A percentile compares a stretch with the other conserved stretches of the same genome.
Evolutionary conservation across 1,140 invertebrate species (phyloP).

Genomic region (Sinella curviseta): DNA sequence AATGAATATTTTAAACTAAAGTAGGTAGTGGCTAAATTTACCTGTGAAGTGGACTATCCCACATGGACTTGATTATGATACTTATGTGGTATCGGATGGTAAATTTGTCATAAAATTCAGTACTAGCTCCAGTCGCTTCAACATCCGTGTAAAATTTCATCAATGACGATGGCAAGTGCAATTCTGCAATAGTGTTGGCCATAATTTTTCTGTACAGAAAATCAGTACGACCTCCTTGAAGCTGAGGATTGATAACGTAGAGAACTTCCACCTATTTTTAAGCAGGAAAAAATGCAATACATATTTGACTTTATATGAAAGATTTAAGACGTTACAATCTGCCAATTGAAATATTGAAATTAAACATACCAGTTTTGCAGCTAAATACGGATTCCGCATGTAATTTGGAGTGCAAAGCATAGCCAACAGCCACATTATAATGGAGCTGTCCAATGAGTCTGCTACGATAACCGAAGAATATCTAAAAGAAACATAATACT

Average conservation of each 20-base stretch:
- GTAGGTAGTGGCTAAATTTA: conserved; percentile 34
- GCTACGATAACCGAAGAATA: conserved; percentile 73
- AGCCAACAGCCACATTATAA: conserved; percentile 84
- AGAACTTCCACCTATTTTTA: conserved; percentile 77
- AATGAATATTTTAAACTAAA: conserved; percentile 29
- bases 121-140: conserved; percentile 93
- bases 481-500: conserved; percentile 59
- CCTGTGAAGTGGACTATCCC: conserved; percentile 69
- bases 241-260: conserved; percentile 83
- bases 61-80: conserved; percentile 88
- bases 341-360: no score
- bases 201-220: conserved; percentile 68
- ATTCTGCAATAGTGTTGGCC: conserved; percentile 81
- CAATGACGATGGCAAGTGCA: conserved; percentile 77
- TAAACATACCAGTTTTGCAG: conserved; percentile 75
- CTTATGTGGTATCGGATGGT: conserved; percentile 97
- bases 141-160: conserved; percentile 99
- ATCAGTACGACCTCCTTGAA: conserved; percentile 67
- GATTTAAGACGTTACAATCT: no score
- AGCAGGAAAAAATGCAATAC: background rate
- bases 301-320: no score
- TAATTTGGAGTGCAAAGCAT: conserved; percentile 85
- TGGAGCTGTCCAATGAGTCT: conserved; percentile 74
- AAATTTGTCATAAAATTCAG: conserved; percentile 99
- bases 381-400: conserved; percentile 93